Evolutionary conservation across 1,140 invertebrate genomes (phyloP).

Genomic region (Sesamia nonagrioides): DNA sequence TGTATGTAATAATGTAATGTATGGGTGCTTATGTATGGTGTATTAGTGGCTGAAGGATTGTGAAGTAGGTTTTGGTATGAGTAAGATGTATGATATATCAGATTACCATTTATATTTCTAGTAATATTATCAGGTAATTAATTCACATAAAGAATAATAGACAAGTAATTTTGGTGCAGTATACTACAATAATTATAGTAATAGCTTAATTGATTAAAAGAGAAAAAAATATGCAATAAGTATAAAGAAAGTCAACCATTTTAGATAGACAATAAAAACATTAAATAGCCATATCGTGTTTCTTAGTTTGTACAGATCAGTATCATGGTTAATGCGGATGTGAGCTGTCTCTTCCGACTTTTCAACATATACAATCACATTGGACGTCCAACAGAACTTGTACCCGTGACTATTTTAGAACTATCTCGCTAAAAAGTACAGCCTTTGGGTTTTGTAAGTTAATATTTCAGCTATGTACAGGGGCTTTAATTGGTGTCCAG

Average conservation of each 20-base stretch:
- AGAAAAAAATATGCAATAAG: not conserved
- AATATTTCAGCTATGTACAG: conserved; percentile 15
- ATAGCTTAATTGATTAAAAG: not conserved
- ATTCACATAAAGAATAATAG: too few species aligned
- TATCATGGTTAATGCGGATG: not conserved
- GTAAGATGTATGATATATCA: too few species aligned
- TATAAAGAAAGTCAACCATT: not conserved
- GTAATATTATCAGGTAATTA: too few species aligned
- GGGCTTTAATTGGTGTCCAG: not conserved
- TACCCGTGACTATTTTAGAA: not conserved
- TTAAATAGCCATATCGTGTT: not conserved
- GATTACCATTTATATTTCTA: too few species aligned
- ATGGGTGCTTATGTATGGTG: too few species aligned
- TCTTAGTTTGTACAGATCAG: not conserved
- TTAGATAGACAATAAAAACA: not conserved
- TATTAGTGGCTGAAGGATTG: too few species aligned
- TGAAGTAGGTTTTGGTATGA: too few species aligned
- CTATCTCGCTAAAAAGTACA: not conserved
- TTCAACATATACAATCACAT: not conserved
- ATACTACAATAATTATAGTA: too few species aligned
- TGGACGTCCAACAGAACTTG: not conserved
- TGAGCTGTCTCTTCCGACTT: not conserved
- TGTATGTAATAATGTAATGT: too few species aligned
- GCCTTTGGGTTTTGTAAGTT: conserved; percentile 10
- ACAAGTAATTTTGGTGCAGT: too few species aligned